A percentile compares a stretch with the other conserved stretches of the same genome.
These are phyloP conservation scores for Centruroides sculpturatus DNA, from an alignment of 1,140 invertebrate genomes.

Conservation along the genomic window DNA sequence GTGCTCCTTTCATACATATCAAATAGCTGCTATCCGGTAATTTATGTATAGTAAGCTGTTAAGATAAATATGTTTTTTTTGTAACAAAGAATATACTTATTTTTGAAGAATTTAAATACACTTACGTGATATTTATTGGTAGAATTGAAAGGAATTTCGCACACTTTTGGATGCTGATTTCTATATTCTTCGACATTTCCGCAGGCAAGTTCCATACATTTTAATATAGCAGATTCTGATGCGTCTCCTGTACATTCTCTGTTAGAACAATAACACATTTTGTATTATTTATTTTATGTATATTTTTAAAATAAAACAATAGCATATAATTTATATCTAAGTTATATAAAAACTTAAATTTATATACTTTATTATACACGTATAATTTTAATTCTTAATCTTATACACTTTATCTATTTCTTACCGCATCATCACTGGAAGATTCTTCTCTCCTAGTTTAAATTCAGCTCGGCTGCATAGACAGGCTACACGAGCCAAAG, in stretches of 20 bases:
- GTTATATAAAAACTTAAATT: no score
- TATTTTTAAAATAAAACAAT: no score
- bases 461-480: slow-evolving; percentile 20
- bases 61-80: slow-evolving; percentile 28
- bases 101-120: neutral
- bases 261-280: no score
- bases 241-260: slow-evolving; percentile 25
- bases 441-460: slow-evolving; percentile 10
- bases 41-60: slow-evolving; percentile 29
- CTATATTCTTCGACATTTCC: slow-evolving; percentile 20
- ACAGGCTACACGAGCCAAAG: slow-evolving; percentile 11
- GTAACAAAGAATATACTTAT: slow-evolving; percentile 8
- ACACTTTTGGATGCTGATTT: slow-evolving; percentile 21
- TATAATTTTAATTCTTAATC: neutral
- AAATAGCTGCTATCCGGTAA: slow-evolving; percentile 14
- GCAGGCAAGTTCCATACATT: slow-evolving; percentile 24
- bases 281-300: no score
- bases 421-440: slow-evolving; percentile 35
- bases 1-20: slow-evolving; percentile 25
- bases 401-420: neutral
- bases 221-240: slow-evolving; percentile 27
- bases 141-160: slow-evolving; percentile 35
- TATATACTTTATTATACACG: no score
- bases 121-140: slow-evolving; percentile 39
- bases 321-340: no score